phyloP scores from a whole-genome alignment of 64 coral and sea anemone species.

The Trachythela sp. region DNA sequence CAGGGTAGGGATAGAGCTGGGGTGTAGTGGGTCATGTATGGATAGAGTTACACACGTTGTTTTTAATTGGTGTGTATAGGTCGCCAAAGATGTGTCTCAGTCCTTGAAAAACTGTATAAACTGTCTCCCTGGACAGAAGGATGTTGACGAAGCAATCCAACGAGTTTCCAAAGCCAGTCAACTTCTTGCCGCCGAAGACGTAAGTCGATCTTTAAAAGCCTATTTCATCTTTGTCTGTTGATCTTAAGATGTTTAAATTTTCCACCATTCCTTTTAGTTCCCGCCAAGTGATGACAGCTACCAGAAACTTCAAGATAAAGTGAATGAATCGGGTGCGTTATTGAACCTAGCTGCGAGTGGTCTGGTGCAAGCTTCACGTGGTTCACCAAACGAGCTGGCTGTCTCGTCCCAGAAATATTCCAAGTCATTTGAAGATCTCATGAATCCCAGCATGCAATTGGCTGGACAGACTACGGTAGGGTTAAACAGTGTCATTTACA shows the following conservation, averaged over 20 bases:
- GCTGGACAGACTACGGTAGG: conserved; percentile 92
- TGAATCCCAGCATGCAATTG: conserved; percentile 78
- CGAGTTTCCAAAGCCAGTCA: conserved; percentile 70
- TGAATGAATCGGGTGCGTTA: conserved; percentile 75
- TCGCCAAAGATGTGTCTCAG: conserved; percentile 79
- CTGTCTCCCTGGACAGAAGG: conserved; percentile 89
- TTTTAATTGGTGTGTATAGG: conserved; percentile 35
- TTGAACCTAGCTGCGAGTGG: conserved; percentile 87
- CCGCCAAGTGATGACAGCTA: conserved; percentile 68
- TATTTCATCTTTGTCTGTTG: neutral
- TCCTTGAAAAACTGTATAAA: conserved; percentile 96
- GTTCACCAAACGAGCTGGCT: conserved; percentile 84
- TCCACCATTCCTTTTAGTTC: conserved; percentile 44
- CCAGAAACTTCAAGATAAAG: conserved; percentile 75
- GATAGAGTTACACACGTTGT: no score
- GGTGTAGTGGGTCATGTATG: neutral
- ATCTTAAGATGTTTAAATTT: neutral
- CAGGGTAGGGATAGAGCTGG: neutral
- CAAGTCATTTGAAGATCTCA: conserved; percentile 71
- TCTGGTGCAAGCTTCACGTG: conserved; percentile 86
- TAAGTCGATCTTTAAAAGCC: conserved; percentile 22
- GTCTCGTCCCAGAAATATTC: conserved; percentile 96
- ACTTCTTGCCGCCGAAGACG: conserved; percentile 68
- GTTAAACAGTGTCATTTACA: neutral
- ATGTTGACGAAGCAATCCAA: conserved; percentile 94